These are phyloP conservation scores for Agrochola lota DNA, from an alignment of 2,888 invertebrate genomes.

Conservation along the genomic window DNA sequence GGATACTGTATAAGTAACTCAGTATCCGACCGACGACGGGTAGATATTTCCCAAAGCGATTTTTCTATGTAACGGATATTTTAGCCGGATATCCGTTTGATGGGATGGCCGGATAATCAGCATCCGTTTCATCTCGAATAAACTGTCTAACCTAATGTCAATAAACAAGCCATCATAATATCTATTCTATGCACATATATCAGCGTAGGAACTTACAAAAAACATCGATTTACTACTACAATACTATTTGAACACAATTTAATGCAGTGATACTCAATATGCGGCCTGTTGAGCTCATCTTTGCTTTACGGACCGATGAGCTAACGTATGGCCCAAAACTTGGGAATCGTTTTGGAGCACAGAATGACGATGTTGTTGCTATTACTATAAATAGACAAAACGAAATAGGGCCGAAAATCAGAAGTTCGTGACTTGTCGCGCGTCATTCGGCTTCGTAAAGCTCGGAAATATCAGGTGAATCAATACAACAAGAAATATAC, in stretches of 20 bases:
- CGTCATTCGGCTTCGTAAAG: no score
- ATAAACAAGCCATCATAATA: constrained; percentile 14
- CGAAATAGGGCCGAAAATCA: no score
- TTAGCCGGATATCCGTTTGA: neutral
- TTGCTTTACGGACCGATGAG: neutral
- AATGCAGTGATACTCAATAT: constrained; percentile 24
- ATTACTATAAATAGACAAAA: neutral
- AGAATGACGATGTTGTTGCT: neutral
- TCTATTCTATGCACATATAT: constrained; percentile 28
- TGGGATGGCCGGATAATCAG: neutral
- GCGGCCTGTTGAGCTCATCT: neutral
- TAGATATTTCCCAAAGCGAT: no score
- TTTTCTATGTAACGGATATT: neutral
- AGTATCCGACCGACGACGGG: neutral
- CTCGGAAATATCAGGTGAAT: no score
- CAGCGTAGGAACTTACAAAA: constrained; percentile 45
- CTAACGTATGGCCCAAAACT: neutral
- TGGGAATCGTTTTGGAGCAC: neutral
- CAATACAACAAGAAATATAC: no score
- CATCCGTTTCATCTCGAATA: constrained; percentile 1
- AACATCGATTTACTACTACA: constrained; percentile 23
- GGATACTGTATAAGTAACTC: neutral
- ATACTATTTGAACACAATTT: constrained; percentile 28
- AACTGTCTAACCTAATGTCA: constrained; percentile 6
- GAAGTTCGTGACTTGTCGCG: no score